A percentile compares a stretch with the other conserved stretches of the same genome.
These are phyloP conservation scores for Coronaproctus castanopsis DNA, from an alignment of 2,888 invertebrate species.

Conservation along the genomic window DNA sequence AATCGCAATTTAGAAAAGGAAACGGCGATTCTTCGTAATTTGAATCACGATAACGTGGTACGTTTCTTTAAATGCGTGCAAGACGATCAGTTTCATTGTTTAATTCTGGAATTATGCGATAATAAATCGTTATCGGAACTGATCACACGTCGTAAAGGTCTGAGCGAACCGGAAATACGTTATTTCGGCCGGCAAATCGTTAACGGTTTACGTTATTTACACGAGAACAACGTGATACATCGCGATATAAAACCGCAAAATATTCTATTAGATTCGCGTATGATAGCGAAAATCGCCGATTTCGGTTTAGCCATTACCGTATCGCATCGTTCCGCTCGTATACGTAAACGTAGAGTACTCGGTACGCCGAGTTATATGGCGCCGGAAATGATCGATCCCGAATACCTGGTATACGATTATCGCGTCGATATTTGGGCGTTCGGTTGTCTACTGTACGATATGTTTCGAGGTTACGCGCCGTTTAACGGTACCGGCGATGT, in stretches of 20 bases:
- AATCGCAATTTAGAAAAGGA: too few species aligned
- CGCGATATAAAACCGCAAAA: conserved; percentile 10
- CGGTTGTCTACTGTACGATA: conserved; percentile 10
- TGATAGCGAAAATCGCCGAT: conserved; percentile 7
- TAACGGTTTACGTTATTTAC: conserved; percentile 8
- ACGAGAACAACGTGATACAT: conserved; percentile 9
- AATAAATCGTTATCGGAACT: conserved; percentile 11
- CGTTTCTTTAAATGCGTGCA: conserved; percentile 9
- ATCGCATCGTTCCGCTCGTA: conserved; percentile 1
- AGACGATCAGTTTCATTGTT: conserved; percentile 2
- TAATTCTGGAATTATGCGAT: conserved; percentile 7
- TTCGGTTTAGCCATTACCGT: conserved; percentile 10
- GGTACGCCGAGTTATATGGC: conserved; percentile 11
- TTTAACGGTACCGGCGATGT: conserved; percentile 10
- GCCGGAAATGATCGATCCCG: conserved; percentile 8
- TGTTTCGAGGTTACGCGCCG: conserved; percentile 5
- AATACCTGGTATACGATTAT: conserved; percentile 3
- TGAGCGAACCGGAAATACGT: conserved; percentile 9
- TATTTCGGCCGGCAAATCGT: conserved; percentile 8
- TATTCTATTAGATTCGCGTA: conserved; percentile 6
- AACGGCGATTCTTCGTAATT: conserved; percentile 5
- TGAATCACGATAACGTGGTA: conserved; percentile 8
- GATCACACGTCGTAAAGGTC: conserved; percentile 7
- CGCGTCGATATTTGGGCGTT: conserved; percentile 12
- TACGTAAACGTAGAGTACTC: conserved; percentile 8